Conservation (phyloP, 2,888 invertebrate species). For the Clanis bilineata region DNA sequence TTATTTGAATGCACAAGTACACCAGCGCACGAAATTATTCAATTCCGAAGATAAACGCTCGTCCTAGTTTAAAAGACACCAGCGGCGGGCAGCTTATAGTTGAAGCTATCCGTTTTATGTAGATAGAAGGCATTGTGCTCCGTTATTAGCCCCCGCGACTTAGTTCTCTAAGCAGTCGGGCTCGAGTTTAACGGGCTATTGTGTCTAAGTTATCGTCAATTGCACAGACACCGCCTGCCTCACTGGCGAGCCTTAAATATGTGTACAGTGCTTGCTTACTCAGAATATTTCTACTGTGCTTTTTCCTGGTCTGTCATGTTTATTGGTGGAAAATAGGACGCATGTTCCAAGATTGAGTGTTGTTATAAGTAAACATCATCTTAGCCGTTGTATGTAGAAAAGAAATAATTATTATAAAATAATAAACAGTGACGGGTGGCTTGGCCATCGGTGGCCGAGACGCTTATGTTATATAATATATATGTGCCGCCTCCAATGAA, state of each 20-base stretch:
- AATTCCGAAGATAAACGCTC: conserved; percentile 24
- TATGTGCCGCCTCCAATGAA: no score
- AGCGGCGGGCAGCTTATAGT: conserved; percentile 14
- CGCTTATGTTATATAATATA: no score
- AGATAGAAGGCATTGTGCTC: conserved; percentile 44
- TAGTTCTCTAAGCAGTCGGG: conserved; percentile 41
- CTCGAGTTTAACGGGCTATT: conserved; percentile 46
- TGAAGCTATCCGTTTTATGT: conserved; percentile 37
- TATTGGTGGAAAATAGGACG: background rate
- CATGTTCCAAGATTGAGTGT: background rate
- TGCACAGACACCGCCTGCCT: conserved; percentile 39
- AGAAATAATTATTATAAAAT: no score
- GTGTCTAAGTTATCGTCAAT: conserved; percentile 49
- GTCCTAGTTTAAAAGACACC: conserved; percentile 1
- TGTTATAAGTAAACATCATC: no score
- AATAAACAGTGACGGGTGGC: no score
- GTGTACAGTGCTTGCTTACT: conserved; percentile 11
- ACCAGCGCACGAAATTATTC: conserved; percentile 21
- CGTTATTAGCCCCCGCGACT: conserved; percentile 43
- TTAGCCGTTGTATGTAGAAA: no score
- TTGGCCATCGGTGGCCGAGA: no score
- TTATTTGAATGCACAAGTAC: background rate
- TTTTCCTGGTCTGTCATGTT: background rate
- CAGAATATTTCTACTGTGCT: conserved; percentile 13
- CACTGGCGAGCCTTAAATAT: conserved; percentile 37